Evolutionary conservation across 2,797 vertebrate species (phyloP), one percentile per base, ranked within the genome.

Genomic region (Sternotherus odoratus): DNA sequence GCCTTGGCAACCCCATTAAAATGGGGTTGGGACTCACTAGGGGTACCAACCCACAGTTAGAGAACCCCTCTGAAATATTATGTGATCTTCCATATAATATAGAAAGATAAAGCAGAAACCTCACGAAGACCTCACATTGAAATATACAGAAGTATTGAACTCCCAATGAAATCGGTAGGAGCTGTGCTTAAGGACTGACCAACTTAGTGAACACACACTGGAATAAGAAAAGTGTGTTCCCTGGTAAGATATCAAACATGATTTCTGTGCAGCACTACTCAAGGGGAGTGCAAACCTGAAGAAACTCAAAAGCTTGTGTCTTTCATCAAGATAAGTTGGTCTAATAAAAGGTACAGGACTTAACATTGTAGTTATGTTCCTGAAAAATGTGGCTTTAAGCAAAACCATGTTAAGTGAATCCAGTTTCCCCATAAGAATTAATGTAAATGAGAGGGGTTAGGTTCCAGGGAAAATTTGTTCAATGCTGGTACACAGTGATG

Each of bases 81-180:
- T 4, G 53, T 39, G 63, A 36, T 46, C 74, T 79, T 85, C 66
- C 66, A 69, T 85, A 83, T 80, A 91, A 30, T 91, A 89, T 17
- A 85, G 15, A 66, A n/a, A 36, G 3, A 54, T 66, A 92, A 83
- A 95, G 87, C 1, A 81, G 8, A 74, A 95, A 49, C n/a, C 77
- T 85, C 93, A 90, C 87, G 81, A 1, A 54, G 88, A 63, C 86
- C 91, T 83, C 36, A 94, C 93, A 91, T 91, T 95, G 72, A 66
- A 72, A 54, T 82, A 53, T 53, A 53, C 17, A 53, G 21, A 53
- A 53, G 85, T 63, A 88, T 50, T 0, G 43, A 57, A 91, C 89
- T 95, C 83, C 88, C 86, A 63, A 21, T 0, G 2, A 80, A 8
- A 51, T 33, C 88, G 48, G 84, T 50, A 43, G 86, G 89, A 93